Evolutionary conservation across 2,888 invertebrate genomes (phyloP).

Genomic region (Chymomyza amoena): DNA sequence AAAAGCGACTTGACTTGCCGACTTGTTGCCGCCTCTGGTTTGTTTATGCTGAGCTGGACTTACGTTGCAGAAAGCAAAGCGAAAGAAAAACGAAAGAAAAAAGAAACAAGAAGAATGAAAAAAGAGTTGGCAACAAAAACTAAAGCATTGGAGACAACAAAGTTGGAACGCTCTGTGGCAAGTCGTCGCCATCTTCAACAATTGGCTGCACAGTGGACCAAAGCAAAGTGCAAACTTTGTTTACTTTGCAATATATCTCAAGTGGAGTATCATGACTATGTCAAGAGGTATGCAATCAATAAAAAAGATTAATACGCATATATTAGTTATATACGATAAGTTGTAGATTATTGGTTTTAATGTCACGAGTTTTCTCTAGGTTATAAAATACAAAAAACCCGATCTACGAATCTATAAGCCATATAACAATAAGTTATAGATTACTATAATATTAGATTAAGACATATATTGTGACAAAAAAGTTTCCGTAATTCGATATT

Average conservation of each 20-base stretch:
- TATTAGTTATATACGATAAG: neutral
- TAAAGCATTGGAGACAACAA: neutral
- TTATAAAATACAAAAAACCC: too few relatives aligned
- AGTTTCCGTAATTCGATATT: too few relatives aligned
- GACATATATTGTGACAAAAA: too few relatives aligned
- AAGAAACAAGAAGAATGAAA: neutral
- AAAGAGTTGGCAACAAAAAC: conserved; percentile 10
- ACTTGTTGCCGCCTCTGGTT: neutral
- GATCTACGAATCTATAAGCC: too few relatives aligned
- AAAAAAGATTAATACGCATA: too few relatives aligned
- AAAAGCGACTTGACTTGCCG: conserved; percentile 14
- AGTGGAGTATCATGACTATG: neutral
- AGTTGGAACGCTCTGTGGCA: conserved; percentile 43
- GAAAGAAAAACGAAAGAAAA: conserved; percentile 4
- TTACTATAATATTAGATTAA: too few relatives aligned
- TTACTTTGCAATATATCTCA: neutral
- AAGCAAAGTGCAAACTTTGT: neutral
- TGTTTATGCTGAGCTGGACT: conserved; percentile 11
- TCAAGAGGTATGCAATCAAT: neutral
- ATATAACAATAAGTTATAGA: too few relatives aligned
- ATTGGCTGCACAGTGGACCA: conserved; percentile 5
- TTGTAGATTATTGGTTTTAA: neutral
- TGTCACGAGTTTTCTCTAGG: conserved; percentile 31
- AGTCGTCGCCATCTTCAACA: conserved; percentile 17
- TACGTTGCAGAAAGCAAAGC: conserved; percentile 34